Percentiles rank a stretch among this genome's conserved stretches.
Evolutionary conservation across 35 echinoderm and acorn worm species (phyloP).

Genomic region (Lytechinus variegatus): DNA sequence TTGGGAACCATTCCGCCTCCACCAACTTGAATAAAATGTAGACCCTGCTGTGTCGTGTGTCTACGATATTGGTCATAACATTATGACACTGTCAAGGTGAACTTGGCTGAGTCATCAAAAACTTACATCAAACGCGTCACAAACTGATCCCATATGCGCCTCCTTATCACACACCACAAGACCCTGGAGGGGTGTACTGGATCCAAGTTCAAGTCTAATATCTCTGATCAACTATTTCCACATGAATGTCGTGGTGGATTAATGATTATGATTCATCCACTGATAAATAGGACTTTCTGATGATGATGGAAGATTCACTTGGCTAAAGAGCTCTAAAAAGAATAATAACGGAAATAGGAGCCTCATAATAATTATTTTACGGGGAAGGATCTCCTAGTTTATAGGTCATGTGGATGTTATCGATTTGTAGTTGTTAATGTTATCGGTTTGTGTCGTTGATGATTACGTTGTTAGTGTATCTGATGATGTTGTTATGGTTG

Average conservation of each 20-base stretch:
- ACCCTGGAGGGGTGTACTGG: not conserved
- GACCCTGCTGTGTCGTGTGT: no score
- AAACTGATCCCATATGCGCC: not conserved
- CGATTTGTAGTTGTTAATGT: not conserved
- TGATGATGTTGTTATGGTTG: no score
- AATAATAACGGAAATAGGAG: no score
- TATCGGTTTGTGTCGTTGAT: not conserved
- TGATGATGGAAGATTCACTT: no score
- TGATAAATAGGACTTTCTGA: no score
- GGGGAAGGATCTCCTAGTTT: not conserved
- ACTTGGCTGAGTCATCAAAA: not conserved
- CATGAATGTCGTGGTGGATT: not conserved
- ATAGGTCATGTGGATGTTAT: not conserved
- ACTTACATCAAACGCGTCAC: not conserved
- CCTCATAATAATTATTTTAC: no score
- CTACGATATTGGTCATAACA: not conserved
- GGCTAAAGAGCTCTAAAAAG: no score
- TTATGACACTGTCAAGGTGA: not conserved
- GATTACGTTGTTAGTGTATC: no score
- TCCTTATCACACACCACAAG: not conserved
- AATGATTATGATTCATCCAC: not conserved
- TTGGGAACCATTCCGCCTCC: no score
- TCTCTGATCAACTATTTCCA: not conserved
- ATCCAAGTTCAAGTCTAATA: not conserved
- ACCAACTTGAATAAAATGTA: no score